A percentile compares a stretch with the other conserved stretches of the same genome.
Conservation (phyloP, 2,113 vertebrate species). For the Camelus dromedarius region DNA sequence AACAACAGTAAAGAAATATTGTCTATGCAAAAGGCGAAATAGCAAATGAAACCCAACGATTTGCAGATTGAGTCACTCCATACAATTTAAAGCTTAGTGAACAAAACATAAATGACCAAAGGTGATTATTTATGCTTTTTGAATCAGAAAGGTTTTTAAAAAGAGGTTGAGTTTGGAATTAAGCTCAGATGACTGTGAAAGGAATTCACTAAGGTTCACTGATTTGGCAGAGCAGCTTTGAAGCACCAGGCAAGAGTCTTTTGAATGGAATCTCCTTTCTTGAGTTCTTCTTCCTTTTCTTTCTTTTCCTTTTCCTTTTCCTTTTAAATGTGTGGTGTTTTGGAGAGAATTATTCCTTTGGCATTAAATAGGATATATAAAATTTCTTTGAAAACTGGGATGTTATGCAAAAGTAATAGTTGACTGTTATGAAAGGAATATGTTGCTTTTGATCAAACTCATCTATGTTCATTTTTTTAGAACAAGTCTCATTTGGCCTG, state of each 20-base stretch:
- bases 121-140: slow-evolving; percentile 1
- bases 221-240: neutral
- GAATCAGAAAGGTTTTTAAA: neutral
- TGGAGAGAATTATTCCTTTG: neutral
- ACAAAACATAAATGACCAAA: neutral
- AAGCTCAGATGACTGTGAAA: neutral
- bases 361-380: neutral
- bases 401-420: neutral
- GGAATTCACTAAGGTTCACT: neutral
- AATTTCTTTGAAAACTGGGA: slow-evolving; percentile 43
- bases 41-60: neutral
- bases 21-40: neutral
- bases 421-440: neutral
- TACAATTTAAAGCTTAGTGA: neutral
- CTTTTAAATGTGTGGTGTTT: neutral
- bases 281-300: neutral
- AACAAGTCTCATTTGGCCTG: neutral
- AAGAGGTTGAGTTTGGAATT: slow-evolving; percentile 39
- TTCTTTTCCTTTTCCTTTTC: neutral
- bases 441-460: neutral
- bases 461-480: slow-evolving; percentile 35
- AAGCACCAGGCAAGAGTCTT: neutral
- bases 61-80: neutral
- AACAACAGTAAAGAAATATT: neutral
- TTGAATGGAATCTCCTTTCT: neutral